Conservation (phyloP, 2,797 vertebrate genomes). For the Brachyrhaphis roseni region DNA sequence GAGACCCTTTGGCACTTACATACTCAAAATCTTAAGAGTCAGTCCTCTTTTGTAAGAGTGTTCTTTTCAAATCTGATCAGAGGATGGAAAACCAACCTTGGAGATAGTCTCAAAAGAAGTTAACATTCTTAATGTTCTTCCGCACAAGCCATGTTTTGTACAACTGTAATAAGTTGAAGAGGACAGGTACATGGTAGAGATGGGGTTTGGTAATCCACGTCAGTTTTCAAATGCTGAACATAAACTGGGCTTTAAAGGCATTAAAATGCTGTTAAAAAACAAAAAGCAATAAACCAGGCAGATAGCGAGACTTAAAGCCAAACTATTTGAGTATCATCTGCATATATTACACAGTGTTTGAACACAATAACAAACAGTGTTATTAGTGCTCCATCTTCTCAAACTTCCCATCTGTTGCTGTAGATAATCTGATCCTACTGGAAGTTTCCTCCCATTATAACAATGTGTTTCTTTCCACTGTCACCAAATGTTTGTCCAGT, state of each 20-base stretch:
- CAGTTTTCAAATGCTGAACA: neutral
- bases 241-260: neutral
- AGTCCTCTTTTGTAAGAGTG: slow-evolving; percentile 2
- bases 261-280: neutral
- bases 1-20: neutral
- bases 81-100: slow-evolving; percentile 19
- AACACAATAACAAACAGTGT: neutral
- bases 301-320: neutral
- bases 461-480: neutral
- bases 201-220: neutral
- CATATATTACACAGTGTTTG: neutral
- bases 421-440: neutral
- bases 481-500: neutral
- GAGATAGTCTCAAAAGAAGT: slow-evolving; percentile 13
- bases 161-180: neutral
- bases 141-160: neutral
- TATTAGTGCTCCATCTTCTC: neutral
- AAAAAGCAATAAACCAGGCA: neutral
- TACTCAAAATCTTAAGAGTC: neutral
- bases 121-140: neutral
- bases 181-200: neutral
- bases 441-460: neutral
- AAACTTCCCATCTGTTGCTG: neutral
- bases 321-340: neutral
- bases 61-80: neutral